These are phyloP conservation scores for Forbesichthys papilliferus DNA, from an alignment of 2,113 vertebrate species.

Conservation along the genomic window DNA sequence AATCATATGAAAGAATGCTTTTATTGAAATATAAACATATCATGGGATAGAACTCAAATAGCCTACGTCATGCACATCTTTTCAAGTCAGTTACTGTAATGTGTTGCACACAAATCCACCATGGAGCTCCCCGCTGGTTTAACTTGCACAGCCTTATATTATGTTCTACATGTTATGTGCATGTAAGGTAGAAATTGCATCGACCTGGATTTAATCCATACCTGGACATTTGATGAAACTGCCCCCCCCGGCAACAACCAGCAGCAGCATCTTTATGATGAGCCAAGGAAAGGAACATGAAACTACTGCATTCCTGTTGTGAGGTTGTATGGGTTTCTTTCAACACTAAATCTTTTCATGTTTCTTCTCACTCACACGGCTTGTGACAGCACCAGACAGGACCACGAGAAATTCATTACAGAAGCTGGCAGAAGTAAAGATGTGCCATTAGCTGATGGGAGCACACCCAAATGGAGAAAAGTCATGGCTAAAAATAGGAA, in stretches of 20 bases:
- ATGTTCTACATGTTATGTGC: neutral
- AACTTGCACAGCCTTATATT: neutral
- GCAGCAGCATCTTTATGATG: neutral
- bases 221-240: neutral
- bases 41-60: no score
- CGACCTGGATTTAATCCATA: neutral
- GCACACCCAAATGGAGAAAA: neutral
- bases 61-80: no score
- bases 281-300: neutral
- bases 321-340: neutral
- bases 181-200: neutral
- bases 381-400: neutral
- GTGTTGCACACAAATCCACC: neutral
- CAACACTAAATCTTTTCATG: conserved; percentile 4
- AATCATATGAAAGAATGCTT: neutral
- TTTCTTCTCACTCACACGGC: conserved; percentile 1
- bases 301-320: neutral
- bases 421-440: conserved; percentile 3
- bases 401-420: conserved; percentile 4
- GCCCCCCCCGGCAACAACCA: neutral
- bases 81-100: neutral
- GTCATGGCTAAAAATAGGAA: conserved; percentile 1
- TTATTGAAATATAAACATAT: no score
- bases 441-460: neutral
- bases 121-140: neutral